Evolutionary conservation across 2,113 vertebrate species (phyloP).

Genomic region (Corythornis cristatus): DNA sequence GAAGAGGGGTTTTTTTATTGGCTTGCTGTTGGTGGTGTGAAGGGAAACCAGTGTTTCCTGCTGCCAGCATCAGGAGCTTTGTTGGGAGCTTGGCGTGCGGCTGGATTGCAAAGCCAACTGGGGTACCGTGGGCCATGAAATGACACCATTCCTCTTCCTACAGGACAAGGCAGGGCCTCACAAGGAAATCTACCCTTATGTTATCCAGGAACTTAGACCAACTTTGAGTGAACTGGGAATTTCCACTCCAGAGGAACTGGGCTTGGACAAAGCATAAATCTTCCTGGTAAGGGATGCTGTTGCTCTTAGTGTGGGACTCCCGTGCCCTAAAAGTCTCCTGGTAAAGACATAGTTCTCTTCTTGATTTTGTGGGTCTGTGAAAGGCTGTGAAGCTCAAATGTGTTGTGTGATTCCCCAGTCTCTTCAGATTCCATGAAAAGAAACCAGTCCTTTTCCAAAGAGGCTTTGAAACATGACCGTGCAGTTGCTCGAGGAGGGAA

Average conservation of each 20-base stretch:
- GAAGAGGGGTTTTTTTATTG: background rate
- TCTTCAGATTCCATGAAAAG: background rate
- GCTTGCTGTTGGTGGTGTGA: background rate
- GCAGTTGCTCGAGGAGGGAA: background rate
- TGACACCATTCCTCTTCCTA: conserved; percentile 22
- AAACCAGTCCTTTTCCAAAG: background rate
- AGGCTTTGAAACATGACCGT: background rate
- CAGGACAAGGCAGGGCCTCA: conserved; percentile 94
- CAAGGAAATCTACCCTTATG: conserved; percentile 96
- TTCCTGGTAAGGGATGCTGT: conserved; percentile 44
- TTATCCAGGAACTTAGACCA: conserved; percentile 94
- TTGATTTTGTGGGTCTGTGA: background rate
- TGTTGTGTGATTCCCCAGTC: background rate
- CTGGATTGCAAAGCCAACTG: accelerated
- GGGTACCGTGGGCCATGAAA: background rate
- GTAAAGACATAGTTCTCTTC: background rate
- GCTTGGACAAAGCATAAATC: conserved; percentile 87
- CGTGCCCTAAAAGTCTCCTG: background rate
- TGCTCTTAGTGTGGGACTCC: background rate
- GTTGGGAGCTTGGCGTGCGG: accelerated
- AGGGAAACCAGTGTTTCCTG: background rate
- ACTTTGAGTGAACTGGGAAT: conserved; percentile 95
- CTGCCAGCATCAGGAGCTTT: background rate
- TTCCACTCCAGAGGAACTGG: conserved; percentile 95
- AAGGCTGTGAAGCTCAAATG: background rate